These are phyloP conservation scores for Creontiades dilutus DNA, from an alignment of 2,888 invertebrate species.

Conservation along the genomic window DNA sequence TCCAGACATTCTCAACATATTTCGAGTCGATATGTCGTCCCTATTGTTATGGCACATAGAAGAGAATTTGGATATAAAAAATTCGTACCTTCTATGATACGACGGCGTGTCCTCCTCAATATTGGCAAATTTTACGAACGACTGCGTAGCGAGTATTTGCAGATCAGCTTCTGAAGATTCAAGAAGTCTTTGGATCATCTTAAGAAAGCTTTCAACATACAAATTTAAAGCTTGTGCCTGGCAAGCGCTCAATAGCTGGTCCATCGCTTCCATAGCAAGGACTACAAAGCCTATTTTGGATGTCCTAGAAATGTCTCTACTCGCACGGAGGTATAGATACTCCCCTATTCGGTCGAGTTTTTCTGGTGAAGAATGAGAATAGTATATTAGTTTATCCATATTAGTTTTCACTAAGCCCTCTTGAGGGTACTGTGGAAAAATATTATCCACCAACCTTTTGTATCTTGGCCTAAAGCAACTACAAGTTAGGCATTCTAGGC, in stretches of 20 bases:
- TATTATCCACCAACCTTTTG: slow-evolving; percentile 98
- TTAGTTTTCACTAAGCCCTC: slow-evolving; percentile 98
- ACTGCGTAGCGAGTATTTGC: slow-evolving; percentile 96
- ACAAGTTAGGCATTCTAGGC: slow-evolving; percentile 89
- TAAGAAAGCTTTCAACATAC: slow-evolving; percentile 98
- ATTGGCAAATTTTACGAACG: slow-evolving; percentile 99
- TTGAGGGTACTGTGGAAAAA: slow-evolving; percentile 95
- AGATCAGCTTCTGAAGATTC: slow-evolving; percentile 97
- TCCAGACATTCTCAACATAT: slow-evolving; percentile 93
- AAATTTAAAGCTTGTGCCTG: slow-evolving; percentile 97
- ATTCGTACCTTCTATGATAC: slow-evolving; percentile 98
- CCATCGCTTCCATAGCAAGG: slow-evolving; percentile 99
- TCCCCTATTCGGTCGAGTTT: slow-evolving; percentile 99
- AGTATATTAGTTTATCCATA: slow-evolving; percentile 99
- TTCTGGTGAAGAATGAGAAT: slow-evolving; percentile 97
- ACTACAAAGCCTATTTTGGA: slow-evolving; percentile 88
- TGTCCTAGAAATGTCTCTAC: slow-evolving; percentile 92
- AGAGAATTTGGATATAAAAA: slow-evolving; percentile 99
- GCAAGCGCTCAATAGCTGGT: slow-evolving; percentile 95
- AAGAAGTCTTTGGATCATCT: slow-evolving; percentile 98
- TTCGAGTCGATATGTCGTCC: slow-evolving; percentile 84
- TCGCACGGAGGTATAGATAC: slow-evolving; percentile 94
- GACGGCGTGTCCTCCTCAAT: slow-evolving; percentile 99
- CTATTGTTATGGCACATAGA: slow-evolving; percentile 98
- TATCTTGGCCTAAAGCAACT: slow-evolving; percentile 94